Conservation (phyloP, 2,888 invertebrate species). For the Pteria penguin region DNA sequence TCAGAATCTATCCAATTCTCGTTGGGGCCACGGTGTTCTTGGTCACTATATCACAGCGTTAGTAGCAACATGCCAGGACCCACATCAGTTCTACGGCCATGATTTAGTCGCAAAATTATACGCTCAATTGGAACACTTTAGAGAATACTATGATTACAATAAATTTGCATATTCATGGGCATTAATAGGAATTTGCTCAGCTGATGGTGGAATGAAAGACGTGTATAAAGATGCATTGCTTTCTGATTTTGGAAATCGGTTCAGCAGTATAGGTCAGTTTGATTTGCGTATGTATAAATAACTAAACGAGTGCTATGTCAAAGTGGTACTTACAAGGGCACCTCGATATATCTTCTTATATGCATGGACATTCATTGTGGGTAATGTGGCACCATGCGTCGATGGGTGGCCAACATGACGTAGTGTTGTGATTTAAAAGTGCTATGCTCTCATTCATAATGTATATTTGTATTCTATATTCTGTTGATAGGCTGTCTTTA, state of each 20-base stretch:
- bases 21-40: slow-evolving; percentile 17
- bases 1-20: not conserved
- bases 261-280: not conserved
- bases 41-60: slow-evolving; percentile 12
- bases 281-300: too few species aligned
- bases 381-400: too few species aligned
- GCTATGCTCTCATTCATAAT: too few species aligned
- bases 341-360: too few species aligned
- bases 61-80: slow-evolving; percentile 20
- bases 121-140: not conserved
- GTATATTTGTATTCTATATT: too few species aligned
- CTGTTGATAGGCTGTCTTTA: too few species aligned
- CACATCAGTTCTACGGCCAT: slow-evolving; percentile 22
- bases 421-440: too few species aligned
- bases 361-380: too few species aligned
- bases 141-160: slow-evolving; percentile 6
- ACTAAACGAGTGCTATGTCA: too few species aligned
- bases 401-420: too few species aligned
- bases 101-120: slow-evolving; percentile 11
- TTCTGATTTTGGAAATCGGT: not conserved
- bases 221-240: not conserved
- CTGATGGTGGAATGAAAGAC: not conserved
- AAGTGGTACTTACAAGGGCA: too few species aligned
- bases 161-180: slow-evolving; percentile 28
- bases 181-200: slow-evolving; percentile 5